Evolutionary conservation across 2,113 vertebrate species (phyloP).

Genomic region (Meles meles): DNA sequence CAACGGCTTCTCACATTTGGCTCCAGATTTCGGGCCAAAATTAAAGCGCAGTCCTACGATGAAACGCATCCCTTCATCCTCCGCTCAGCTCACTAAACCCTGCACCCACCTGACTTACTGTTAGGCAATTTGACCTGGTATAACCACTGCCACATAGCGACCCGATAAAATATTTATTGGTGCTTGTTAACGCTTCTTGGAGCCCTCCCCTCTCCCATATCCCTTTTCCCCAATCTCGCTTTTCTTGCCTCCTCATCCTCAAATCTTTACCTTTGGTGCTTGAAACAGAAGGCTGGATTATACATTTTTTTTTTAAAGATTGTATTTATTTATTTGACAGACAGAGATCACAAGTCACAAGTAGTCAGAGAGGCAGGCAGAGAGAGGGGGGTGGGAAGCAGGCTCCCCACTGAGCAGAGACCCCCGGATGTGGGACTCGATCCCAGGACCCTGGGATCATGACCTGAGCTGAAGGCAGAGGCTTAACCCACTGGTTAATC

Average conservation of each 20-base stretch:
- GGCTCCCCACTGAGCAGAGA: no score
- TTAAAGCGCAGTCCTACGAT: conserved; percentile 37
- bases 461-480: no score
- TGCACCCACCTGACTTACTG: neutral
- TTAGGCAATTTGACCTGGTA: conserved; percentile 43
- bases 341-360: no score
- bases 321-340: no score
- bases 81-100: neutral
- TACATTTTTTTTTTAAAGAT: no score
- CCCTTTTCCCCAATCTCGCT: neutral
- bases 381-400: no score
- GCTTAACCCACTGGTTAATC: no score
- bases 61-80: conserved; percentile 25
- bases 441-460: no score
- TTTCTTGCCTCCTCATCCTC: neutral
- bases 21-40: conserved; percentile 28
- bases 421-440: no score
- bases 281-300: neutral
- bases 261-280: neutral
- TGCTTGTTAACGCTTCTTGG: neutral
- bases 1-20: neutral
- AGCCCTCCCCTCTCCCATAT: neutral
- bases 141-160: conserved; percentile 45
- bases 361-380: no score
- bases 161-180: conserved; percentile 46